phyloP scores from a whole-genome alignment of 2,797 vertebrate genomes.

The Mycteria americana region DNA sequence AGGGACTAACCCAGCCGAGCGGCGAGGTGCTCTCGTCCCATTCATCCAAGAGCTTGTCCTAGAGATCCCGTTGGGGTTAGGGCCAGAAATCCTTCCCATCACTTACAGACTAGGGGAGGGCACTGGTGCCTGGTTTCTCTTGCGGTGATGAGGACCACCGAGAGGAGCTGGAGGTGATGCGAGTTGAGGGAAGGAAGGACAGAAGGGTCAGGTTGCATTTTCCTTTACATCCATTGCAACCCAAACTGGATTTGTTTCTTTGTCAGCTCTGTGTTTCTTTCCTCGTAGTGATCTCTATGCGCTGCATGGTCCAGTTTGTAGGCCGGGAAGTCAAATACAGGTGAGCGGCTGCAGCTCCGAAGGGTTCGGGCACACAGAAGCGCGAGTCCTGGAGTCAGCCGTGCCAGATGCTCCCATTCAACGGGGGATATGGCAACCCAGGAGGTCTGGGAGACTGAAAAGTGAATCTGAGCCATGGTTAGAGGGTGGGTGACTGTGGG shows the following conservation, averaged over 20 bases:
- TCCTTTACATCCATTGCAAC: background rate
- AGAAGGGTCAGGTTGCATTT: background rate
- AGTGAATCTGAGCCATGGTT: background rate
- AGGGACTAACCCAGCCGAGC: background rate
- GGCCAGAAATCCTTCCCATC: background rate
- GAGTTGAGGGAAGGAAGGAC: background rate
- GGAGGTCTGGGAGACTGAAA: background rate
- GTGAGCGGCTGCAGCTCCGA: slow-evolving; percentile 65
- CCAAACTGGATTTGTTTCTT: background rate
- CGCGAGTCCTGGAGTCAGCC: background rate
- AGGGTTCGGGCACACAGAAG: background rate
- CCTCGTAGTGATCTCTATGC: slow-evolving; percentile 84
- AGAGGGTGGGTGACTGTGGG: background rate
- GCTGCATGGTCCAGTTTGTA: slow-evolving; percentile 90
- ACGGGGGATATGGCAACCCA: background rate
- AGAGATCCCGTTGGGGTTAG: background rate
- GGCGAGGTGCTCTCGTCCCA: background rate
- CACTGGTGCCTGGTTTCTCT: no score
- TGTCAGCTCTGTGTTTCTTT: slow-evolving; percentile 26
- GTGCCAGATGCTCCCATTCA: background rate
- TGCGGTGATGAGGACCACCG: background rate
- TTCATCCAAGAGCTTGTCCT: background rate
- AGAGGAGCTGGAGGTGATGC: background rate
- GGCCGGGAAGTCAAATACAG: slow-evolving; percentile 86
- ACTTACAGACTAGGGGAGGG: background rate